Base-by-base conservation (phyloP, 2,888 invertebrate species). In the Drosophila melanosoma region DNA sequence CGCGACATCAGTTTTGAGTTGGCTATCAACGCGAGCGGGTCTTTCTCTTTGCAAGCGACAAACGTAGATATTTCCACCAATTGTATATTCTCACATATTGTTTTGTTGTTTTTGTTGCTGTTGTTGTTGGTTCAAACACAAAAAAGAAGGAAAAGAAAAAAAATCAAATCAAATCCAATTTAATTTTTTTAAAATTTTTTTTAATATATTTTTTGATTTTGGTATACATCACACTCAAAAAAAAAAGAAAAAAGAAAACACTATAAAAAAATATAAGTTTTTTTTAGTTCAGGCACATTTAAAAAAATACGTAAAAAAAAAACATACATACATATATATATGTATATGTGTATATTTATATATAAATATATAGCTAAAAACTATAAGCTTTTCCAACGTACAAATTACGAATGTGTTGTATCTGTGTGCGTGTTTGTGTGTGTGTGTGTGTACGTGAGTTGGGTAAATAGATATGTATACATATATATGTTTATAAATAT, bases 1-100 rank as follows among this genome's bases (percentile, higher is more conserved):
- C 91, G 89, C 91, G 91, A 90, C 91, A 93, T 92, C 91, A 93
- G 93, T 93, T 93, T 93, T 93, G 93, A 93, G 93, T 93, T 93
- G 93, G 93, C 93, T 93, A 92, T 92, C 93, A 93, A 93, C 93
- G 93, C 93, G 93, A 93, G 93, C 93, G 93, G 93, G 93, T 93
- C 93, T 92, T 92, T 93, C 91, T 93, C 92, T 92, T 91, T 92
- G 91, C 92, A 92, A 92, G 91, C 93, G 92, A 92, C 89, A 92
- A 90, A 93, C 93, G 93, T 93, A 92, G 83, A 88, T 87, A 84
- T 90, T 76, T 87, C 69, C 79, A 72, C 85, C 79, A 89, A 85
- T 87, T 85, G 69, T 78, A 75, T 81, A 74, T 63, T 73, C 86
- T 38, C 40, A 88, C 77, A 87, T 76, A 83, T 81, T 82, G 80